Conservation (phyloP, 1,140 invertebrate species). For the Euura lappo region DNA sequence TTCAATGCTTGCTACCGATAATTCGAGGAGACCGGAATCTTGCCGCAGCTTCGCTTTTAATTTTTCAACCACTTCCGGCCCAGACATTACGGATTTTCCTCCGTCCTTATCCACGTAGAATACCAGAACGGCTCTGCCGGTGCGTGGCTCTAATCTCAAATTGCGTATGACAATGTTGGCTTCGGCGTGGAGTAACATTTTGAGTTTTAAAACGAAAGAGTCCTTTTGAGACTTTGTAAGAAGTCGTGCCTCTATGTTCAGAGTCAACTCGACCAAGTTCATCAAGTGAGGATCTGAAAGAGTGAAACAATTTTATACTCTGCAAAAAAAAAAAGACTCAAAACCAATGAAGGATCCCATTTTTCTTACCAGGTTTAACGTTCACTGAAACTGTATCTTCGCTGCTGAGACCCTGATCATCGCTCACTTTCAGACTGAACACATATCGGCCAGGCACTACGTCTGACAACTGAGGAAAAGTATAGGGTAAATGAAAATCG, state of each 20-base stretch:
- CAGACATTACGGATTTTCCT: conserved; percentile 56
- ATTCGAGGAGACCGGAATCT: conserved; percentile 75
- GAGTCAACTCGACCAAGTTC: conserved; percentile 80
- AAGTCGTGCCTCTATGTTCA: conserved; percentile 74
- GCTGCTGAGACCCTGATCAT: conserved; percentile 84
- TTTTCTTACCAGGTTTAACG: conserved; percentile 73
- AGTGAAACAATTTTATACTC: conserved; percentile 16
- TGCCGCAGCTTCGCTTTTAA: conserved; percentile 72
- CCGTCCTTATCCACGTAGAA: conserved; percentile 68
- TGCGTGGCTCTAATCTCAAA: conserved; percentile 64
- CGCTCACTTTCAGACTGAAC: conserved; percentile 86
- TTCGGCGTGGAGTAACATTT: conserved; percentile 75
- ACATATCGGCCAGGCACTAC: conserved; percentile 86
- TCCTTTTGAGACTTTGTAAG: conserved; percentile 79
- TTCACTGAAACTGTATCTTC: conserved; percentile 85
- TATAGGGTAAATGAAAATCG: conserved; percentile 16
- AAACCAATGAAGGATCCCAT: conserved; percentile 5
- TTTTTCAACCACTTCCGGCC: conserved; percentile 65
- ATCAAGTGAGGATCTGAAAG: conserved; percentile 72
- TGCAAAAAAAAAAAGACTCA: background rate
- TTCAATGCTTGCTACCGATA: conserved; percentile 77
- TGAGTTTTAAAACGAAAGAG: conserved; percentile 77
- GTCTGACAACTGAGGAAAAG: conserved; percentile 73
- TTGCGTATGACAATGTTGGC: conserved; percentile 69
- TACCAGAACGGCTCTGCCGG: conserved; percentile 66